Evolutionary conservation across 2,113 vertebrate genomes (phyloP), one percentile per base, ranked within the genome.

Genomic region (Micromys minutus): DNA sequence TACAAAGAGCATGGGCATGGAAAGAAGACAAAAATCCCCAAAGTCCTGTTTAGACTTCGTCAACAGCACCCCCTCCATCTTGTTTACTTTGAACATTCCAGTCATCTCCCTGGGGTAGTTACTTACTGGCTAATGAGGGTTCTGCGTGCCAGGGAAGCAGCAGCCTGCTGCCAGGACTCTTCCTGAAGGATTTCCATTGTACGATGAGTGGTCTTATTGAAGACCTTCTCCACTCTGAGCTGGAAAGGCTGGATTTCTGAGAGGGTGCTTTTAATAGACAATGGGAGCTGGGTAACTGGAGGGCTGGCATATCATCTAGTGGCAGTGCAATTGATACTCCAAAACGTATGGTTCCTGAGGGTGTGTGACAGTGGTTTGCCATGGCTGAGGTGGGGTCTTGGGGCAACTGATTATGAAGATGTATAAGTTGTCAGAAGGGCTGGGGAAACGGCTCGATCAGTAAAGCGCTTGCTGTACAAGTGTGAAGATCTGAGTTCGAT

Each of bases 31-130:
- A 12, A 2, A 50, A 79, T 45, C 24, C 34, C 45, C 86, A 77
- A 94, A 96, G 92, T 95, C 95, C 97, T 97, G 96, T 95, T 97
- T 98, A 97, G 97, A 94, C 95, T 98, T 98, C 89, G 89, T 98
- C 97, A 96, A 96, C 93, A 95, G 89, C 89, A 61, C 86, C 93
- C 47, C 94, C 50, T 74, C 89, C 10, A 1, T 95, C 96, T 91
- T 67, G 2, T 97, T 98, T 98, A 97, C 96, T 97, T 85, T 84
- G 97, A 61, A 88, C 97, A 94, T 93, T 98, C 92, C 96, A 97
- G 52, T 67, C 93, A 77, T 91, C 94, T 88, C 83, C 89, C 87
- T 92, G 89, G 0, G 19, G 97, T 80, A 71, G 93, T 92, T 93
- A n/a, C 76, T 90, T 94, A 57, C 96, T 89, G 69, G 92, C 72